Percentiles rank a stretch among this genome's conserved stretches.
Evolutionary conservation across 2,888 invertebrate species (phyloP).

Genomic region (Lissonota sp.): DNA sequence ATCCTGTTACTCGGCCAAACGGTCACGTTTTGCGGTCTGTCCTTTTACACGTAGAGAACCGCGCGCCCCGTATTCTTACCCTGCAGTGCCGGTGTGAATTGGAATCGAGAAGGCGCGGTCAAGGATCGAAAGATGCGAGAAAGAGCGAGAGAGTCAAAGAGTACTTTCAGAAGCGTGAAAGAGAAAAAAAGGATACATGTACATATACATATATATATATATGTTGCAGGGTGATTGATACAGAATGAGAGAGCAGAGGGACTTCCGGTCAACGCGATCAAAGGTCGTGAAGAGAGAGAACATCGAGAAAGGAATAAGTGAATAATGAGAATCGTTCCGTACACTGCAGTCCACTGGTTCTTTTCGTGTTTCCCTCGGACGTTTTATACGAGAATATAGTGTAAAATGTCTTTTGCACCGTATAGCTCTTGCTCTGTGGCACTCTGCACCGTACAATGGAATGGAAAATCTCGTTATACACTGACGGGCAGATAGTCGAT

Average conservation of each 20-base stretch:
- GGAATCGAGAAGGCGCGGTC: slow-evolving; percentile 59
- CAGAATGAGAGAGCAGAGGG: slow-evolving; percentile 53
- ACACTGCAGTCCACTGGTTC: slow-evolving; percentile 15
- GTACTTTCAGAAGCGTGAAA: slow-evolving; percentile 4
- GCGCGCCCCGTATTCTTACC: background rate
- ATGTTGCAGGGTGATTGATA: slow-evolving; percentile 30
- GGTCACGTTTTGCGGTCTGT: slow-evolving; percentile 74
- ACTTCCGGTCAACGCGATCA: slow-evolving; percentile 59
- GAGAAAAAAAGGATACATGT: background rate
- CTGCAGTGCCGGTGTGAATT: slow-evolving; percentile 21
- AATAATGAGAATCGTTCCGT: slow-evolving; percentile 50
- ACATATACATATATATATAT: slow-evolving; percentile 6
- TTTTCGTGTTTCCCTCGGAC: slow-evolving; percentile 20
- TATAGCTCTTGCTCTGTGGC: slow-evolving; percentile 18
- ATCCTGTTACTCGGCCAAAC: slow-evolving; percentile 80
- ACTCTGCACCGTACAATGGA: slow-evolving; percentile 62
- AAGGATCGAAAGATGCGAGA: slow-evolving; percentile 5
- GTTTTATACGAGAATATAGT: slow-evolving; percentile 15
- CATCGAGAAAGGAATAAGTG: slow-evolving; percentile 66
- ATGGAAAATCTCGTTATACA: slow-evolving; percentile 68
- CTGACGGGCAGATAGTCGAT: slow-evolving; percentile 46
- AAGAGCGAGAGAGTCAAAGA: slow-evolving; percentile 11
- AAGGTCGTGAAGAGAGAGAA: slow-evolving; percentile 61
- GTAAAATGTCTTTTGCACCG: slow-evolving; percentile 30
- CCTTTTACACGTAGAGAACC: slow-evolving; percentile 29